Evolutionary conservation across 2,888 invertebrate genomes (phyloP).

Genomic region (Allacma fusca): DNA sequence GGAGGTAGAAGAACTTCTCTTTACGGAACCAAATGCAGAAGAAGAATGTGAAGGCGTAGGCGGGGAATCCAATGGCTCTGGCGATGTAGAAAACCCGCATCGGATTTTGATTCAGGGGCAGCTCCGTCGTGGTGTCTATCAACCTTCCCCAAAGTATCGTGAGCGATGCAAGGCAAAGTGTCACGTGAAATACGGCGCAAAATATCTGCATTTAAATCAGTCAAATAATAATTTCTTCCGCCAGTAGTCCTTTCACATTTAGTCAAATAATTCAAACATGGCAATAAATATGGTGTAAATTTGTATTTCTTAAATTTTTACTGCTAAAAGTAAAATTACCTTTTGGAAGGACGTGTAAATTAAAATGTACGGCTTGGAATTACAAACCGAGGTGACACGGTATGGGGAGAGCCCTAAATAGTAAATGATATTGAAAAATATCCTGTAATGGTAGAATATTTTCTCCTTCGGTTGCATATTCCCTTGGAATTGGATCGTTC

Average conservation of each 20-base stretch:
- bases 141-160: constrained; percentile 17
- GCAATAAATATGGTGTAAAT: too few relatives aligned
- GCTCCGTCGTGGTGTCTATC: neutral
- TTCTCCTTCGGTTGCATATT: constrained; percentile 10
- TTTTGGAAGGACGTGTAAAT: neutral
- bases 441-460: constrained; percentile 24
- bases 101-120: constrained; percentile 1
- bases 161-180: neutral
- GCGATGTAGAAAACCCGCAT: neutral
- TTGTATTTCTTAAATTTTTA: too few relatives aligned
- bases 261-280: neutral
- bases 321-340: too few relatives aligned
- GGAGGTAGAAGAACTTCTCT: constrained; percentile 10
- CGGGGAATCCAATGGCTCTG: neutral
- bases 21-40: constrained; percentile 23
- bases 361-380: constrained; percentile 6
- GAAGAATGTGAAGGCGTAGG: constrained; percentile 15
- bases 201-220: neutral
- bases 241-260: neutral
- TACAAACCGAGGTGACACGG: neutral
- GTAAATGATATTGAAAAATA: constrained; percentile 34
- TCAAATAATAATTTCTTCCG: neutral
- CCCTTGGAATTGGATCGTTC: too few relatives aligned
- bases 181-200: neutral
- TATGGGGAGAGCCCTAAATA: constrained; percentile 16